phyloP scores from a whole-genome alignment of 2,888 invertebrate genomes.

The Limenitis arthemis region DNA sequence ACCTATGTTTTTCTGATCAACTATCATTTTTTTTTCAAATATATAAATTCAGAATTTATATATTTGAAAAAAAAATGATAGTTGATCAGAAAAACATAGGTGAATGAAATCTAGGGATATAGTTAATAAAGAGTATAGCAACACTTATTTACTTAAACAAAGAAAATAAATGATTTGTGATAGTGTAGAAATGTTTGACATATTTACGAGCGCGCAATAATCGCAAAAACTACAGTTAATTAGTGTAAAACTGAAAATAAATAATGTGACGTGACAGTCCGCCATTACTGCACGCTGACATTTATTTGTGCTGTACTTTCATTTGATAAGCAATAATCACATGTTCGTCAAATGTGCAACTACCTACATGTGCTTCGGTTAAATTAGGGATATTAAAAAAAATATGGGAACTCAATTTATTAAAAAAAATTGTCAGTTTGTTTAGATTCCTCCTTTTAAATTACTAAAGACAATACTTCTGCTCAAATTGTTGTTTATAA shows the following conservation, averaged over 20 bases:
- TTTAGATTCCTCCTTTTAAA: no score
- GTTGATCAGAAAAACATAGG: not conserved
- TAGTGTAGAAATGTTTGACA: conserved; percentile 16
- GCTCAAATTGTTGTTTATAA: no score
- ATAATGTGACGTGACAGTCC: conserved; percentile 33
- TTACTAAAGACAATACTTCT: no score
- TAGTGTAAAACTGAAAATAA: conserved; percentile 28
- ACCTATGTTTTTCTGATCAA: not conserved
- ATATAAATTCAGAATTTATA: no score
- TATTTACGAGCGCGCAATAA: conserved; percentile 19
- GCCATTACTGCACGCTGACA: conserved; percentile 42
- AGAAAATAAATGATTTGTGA: conserved; percentile 14
- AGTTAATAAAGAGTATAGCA: not conserved
- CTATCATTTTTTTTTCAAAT: not conserved
- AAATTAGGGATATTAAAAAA: conserved; percentile 1
- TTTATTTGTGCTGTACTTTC: conserved; percentile 28
- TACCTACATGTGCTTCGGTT: not conserved
- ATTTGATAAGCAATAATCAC: conserved; percentile 13
- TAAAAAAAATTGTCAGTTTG: no score
- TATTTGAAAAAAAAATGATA: not conserved
- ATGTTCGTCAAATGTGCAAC: not conserved
- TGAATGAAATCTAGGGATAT: no score
- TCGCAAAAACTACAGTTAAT: conserved; percentile 24
- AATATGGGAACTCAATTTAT: not conserved
- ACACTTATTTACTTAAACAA: conserved; percentile 5